Evolutionary conservation across 2,797 vertebrate genomes (phyloP).

Genomic region (Serranus cabrilla): DNA sequence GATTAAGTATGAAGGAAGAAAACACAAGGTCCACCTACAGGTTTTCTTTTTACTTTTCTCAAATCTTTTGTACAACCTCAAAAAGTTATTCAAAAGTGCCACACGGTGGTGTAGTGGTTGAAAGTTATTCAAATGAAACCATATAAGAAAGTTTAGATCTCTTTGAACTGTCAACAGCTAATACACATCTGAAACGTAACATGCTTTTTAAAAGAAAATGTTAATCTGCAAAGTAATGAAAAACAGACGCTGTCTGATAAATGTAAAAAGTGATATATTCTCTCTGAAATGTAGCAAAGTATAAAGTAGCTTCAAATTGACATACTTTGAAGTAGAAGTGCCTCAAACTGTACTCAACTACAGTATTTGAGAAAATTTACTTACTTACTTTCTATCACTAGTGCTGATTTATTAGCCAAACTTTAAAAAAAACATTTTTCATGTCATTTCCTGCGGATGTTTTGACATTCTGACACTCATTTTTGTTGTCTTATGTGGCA

Average conservation of each 20-base stretch:
- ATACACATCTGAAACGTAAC: not conserved
- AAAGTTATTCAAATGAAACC: not conserved
- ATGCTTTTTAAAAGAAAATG: not conserved
- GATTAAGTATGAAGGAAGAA: not conserved
- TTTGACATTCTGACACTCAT: constrained; percentile 41
- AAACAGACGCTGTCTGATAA: too few species aligned
- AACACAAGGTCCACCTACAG: too few species aligned
- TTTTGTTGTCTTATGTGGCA: constrained; percentile 57
- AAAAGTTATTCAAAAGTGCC: too few species aligned
- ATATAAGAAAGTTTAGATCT: not conserved
- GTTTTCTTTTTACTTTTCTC: too few species aligned
- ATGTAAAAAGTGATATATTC: too few species aligned
- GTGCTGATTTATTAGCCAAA: constrained; percentile 30
- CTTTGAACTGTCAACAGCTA: not conserved
- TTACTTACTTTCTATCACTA: not conserved
- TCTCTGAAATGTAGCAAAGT: too few species aligned
- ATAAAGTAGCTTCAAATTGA: too few species aligned
- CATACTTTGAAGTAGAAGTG: too few species aligned
- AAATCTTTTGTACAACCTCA: too few species aligned
- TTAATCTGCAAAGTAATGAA: not conserved
- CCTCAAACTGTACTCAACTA: not conserved
- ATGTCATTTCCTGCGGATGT: constrained; percentile 28
- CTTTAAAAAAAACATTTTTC: not conserved
- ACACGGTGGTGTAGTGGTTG: too few species aligned
- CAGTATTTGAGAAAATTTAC: not conserved